Base-by-base conservation (phyloP, 1,140 invertebrate genomes). In the Leptopilina boulardi region DNA sequence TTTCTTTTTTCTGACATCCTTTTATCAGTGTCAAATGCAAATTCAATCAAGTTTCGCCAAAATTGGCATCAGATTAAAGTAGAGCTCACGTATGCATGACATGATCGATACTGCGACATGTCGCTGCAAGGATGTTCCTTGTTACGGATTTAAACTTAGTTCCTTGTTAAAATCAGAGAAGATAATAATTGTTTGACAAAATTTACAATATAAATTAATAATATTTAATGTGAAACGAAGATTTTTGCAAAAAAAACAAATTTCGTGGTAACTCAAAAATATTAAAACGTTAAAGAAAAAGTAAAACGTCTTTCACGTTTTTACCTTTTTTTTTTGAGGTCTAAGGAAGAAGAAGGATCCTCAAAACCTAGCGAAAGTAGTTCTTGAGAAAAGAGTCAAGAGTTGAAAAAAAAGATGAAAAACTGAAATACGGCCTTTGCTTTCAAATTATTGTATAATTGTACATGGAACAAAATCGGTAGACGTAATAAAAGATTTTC, bases 391-490 rank as follows among this genome's bases (percentile, higher is more conserved):
- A 78, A 51, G 77, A 73, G 42, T 26, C 54, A n/a, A 34, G 73
- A 0, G 41, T 34, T 23, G 54, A 77, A 77, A 56, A 18, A 30
- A 77, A 71, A 72, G 38, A 30, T 23, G 42, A 72, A 74, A 72
- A 71, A 76, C 56, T 84, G 80, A 84, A 85, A 86, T 83, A 86
- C 77, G 73, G 79, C 73, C 78, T 83, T 87, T 84, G 82, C 83
- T 87, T 88, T 87, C 81, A 86, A 88, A 89, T 88, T 89, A 88
- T 88, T 84, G 79, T 84, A 85, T 88, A 88, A 89, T 88, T 88
- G 87, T 88, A 88, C 84, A 87, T 89, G 76, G 84, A 85, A 85
- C 83, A 87, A 87, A 88, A 84, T 88, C 80, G 82, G 76, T 84
- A 84, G 77, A 82, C 82, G 87, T 84, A 88, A 88, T 88, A 88